Base-by-base conservation (phyloP, 2,113 vertebrate genomes). In the Beaufortia kweichowensis region DNA sequence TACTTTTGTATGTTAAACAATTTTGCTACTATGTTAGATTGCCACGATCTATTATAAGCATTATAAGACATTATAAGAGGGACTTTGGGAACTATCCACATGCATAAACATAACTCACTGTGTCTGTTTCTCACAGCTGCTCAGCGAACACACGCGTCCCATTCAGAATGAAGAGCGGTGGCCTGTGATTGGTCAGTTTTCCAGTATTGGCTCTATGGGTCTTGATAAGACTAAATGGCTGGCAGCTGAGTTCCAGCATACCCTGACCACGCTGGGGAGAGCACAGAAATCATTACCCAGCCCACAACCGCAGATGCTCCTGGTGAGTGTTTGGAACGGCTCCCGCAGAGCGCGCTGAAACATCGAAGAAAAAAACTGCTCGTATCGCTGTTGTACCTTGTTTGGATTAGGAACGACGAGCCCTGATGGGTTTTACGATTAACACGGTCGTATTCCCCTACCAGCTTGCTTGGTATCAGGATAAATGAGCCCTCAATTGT, bases 151-250 rank as follows among this genome's bases (percentile, higher is more conserved):
- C 41, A 59, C 91, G 10, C 60, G 81, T 0, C 74, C 91, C 0
- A 0, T 87, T 4, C 72, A 92, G 1, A 78, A 82, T 0, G 84
- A 87, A 0, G 92, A 96, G 21, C 75, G 66, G 24, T 99, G 97
- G 97, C 93, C 95, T 0, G 61, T 98, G 14, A 85, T 99, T 74
- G 97, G 94, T 2, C 97, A 99, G 88, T 99, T 99, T 82, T 99
- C 97, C 64, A 99, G 97, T 87, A 98, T 99, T 0, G 97, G 97
- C 48, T 99, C 97, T 0, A 77, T 99, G 94, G 97, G 97, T 70
- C 72, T 86, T 55, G 96, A 98, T 70, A 94, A 94, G 12, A 95
- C 93, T 53, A 98, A 98, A 41, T 99, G 97, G 97, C 80, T 99
- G 69, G 90, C 92, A 29, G 93, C 94, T 0, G 97, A 99, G 83